Percentiles rank a stretch among this genome's conserved stretches.
These are phyloP conservation scores for Stenotaenia linearis DNA, from an alignment of 2,888 invertebrate species.

Conservation along the genomic window DNA sequence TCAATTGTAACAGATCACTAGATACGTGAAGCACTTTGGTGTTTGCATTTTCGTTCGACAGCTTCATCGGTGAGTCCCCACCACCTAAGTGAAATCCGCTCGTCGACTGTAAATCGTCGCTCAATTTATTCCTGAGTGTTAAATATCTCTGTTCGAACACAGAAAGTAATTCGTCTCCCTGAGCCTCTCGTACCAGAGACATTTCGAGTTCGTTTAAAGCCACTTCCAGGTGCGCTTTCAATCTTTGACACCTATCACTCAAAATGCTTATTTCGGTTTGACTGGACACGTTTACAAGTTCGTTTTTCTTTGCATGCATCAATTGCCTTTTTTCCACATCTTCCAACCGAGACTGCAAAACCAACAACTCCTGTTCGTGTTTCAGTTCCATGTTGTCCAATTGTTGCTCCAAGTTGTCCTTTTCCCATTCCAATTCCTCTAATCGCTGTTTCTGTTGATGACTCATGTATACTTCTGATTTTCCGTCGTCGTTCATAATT, in stretches of 20 bases:
- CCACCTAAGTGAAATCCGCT: not conserved
- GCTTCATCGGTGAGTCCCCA: not conserved
- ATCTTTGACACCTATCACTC: not conserved
- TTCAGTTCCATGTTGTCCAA: not conserved
- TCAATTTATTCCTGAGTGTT: not conserved
- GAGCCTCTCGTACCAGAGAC: not conserved
- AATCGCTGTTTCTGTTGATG: not conserved
- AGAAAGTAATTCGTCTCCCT: not conserved
- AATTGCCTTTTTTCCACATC: not conserved
- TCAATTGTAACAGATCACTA: not conserved
- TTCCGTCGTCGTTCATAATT: not conserved
- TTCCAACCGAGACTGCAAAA: not conserved
- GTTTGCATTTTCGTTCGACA: not conserved
- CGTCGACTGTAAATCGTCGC: not conserved
- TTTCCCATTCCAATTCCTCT: not conserved
- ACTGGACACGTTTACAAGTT: not conserved
- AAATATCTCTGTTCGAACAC: not conserved
- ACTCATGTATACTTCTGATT: not conserved
- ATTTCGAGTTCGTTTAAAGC: conserved; percentile 19
- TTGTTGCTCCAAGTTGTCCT: not conserved
- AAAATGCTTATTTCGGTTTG: not conserved
- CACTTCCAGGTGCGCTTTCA: not conserved
- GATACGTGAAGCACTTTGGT: not conserved
- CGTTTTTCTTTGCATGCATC: not conserved
- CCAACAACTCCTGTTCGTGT: not conserved